Conservation (phyloP, 2,888 invertebrate species). For the Nowickia ferox region DNA sequence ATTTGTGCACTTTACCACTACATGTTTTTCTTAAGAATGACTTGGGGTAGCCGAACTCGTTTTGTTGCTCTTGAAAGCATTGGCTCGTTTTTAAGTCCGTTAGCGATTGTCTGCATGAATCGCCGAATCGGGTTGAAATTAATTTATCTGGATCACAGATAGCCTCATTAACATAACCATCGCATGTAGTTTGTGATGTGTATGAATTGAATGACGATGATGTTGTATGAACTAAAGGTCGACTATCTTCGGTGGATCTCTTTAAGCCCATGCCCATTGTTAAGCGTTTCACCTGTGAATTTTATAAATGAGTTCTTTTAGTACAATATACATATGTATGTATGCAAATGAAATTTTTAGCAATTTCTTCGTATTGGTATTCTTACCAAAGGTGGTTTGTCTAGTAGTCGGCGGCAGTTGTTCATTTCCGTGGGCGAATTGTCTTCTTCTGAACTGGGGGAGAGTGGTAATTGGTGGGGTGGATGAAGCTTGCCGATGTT, state of each 20-base stretch:
- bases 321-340: no score
- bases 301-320: neutral
- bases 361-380: neutral
- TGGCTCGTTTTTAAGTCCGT: slow-evolving; percentile 80
- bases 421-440: slow-evolving; percentile 94
- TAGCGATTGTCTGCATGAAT: slow-evolving; percentile 83
- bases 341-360: neutral
- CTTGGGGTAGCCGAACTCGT: slow-evolving; percentile 81
- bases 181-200: slow-evolving; percentile 88
- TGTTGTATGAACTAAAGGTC: slow-evolving; percentile 89
- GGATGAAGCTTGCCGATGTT: slow-evolving; percentile 77
- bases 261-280: slow-evolving; percentile 89
- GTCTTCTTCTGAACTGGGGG: slow-evolving; percentile 91
- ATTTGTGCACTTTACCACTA: slow-evolving; percentile 79
- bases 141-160: slow-evolving; percentile 87
- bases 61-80: slow-evolving; percentile 81
- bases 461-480: slow-evolving; percentile 70
- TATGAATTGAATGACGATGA: slow-evolving; percentile 86
- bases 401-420: slow-evolving; percentile 91
- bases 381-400: slow-evolving; percentile 89
- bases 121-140: slow-evolving; percentile 83
- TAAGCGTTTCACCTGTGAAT: slow-evolving; percentile 86
- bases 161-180: slow-evolving; percentile 92
- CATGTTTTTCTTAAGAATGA: slow-evolving; percentile 83
- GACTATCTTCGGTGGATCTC: slow-evolving; percentile 88